Percentiles rank a stretch among this genome's conserved stretches.
phyloP scores from a whole-genome alignment of 1,140 invertebrate species.

The Drosophila pachea region DNA sequence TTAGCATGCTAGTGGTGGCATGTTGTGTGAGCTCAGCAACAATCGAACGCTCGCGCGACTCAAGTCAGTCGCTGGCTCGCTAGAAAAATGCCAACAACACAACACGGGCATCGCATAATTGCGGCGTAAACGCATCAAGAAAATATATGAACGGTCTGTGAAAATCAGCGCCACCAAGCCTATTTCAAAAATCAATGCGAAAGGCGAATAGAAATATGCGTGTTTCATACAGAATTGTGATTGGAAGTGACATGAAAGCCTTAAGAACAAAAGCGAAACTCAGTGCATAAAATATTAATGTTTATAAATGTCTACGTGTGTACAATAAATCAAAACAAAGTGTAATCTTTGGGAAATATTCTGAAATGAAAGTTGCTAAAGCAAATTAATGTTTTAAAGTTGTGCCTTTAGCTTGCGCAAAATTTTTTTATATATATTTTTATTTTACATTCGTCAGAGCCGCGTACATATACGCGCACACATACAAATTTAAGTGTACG shows the following conservation, averaged over 20 bases:
- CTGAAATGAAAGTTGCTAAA: conserved; percentile 20
- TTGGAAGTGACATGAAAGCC: conserved; percentile 38
- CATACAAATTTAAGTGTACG: conserved; percentile 16
- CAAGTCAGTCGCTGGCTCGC: conserved; percentile 36
- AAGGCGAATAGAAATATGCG: conserved; percentile 21
- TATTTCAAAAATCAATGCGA: conserved; percentile 28
- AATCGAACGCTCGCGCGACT: conserved; percentile 34
- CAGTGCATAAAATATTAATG: conserved; percentile 22
- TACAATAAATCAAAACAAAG: conserved; percentile 29
- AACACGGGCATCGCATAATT: conserved; percentile 45
- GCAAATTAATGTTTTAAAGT: conserved; percentile 22
- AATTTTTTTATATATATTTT: conserved; percentile 22
- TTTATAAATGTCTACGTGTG: conserved; percentile 13
- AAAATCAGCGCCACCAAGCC: conserved; percentile 23
- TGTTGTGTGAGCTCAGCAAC: conserved; percentile 19
- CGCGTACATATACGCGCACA: conserved; percentile 27
- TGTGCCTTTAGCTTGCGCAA: conserved; percentile 32
- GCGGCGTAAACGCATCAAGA: conserved; percentile 33
- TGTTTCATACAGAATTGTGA: conserved; percentile 38
- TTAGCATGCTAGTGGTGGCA: conserved; percentile 40
- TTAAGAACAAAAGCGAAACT: conserved; percentile 24
- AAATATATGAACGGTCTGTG: conserved; percentile 43
- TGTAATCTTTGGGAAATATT: conserved; percentile 14
- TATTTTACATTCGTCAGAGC: conserved; percentile 37
- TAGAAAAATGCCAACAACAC: conserved; percentile 55